Evolutionary conservation across 2,888 invertebrate genomes (phyloP).

Genomic region (Rhagophthalmus giganteus): DNA sequence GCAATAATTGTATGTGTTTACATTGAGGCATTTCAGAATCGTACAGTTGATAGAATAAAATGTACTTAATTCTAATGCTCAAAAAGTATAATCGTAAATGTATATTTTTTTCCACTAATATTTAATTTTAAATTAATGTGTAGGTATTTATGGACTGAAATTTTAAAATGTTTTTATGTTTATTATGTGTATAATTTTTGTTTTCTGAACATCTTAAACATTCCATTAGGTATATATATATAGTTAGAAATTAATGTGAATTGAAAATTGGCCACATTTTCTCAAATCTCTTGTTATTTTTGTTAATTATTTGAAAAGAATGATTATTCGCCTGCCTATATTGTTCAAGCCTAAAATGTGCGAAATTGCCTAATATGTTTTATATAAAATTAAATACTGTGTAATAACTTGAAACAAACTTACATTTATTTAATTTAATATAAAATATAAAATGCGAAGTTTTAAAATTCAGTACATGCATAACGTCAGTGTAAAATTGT

Average conservation of each 20-base stretch:
- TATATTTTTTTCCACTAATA: constrained; percentile 27
- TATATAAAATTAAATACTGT: constrained; percentile 15
- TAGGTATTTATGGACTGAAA: constrained; percentile 36
- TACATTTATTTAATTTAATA: constrained; percentile 10
- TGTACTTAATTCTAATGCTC: constrained; percentile 51
- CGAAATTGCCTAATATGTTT: constrained; percentile 14
- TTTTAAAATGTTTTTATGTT: constrained; percentile 31
- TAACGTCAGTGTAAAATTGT: constrained; percentile 55
- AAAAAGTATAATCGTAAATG: constrained; percentile 43
- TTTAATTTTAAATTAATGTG: constrained; percentile 26
- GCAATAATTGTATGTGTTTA: constrained; percentile 51
- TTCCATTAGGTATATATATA: constrained; percentile 29
- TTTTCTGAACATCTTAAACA: constrained; percentile 13
- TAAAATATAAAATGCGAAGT: constrained; percentile 13
- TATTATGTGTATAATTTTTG: constrained; percentile 17
- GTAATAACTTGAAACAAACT: not conserved
- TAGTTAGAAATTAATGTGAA: constrained; percentile 25
- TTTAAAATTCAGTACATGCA: constrained; percentile 42
- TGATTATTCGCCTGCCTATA: constrained; percentile 28
- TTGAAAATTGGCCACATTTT: constrained; percentile 21
- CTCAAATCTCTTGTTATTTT: constrained; percentile 19
- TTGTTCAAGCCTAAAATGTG: constrained; percentile 23
- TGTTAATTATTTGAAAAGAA: constrained; percentile 9
- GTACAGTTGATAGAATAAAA: constrained; percentile 33
- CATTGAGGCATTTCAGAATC: constrained; percentile 28